These are phyloP conservation scores for Temnothorax rugatulus DNA, from an alignment of 2,888 invertebrate species.

Conservation along the genomic window DNA sequence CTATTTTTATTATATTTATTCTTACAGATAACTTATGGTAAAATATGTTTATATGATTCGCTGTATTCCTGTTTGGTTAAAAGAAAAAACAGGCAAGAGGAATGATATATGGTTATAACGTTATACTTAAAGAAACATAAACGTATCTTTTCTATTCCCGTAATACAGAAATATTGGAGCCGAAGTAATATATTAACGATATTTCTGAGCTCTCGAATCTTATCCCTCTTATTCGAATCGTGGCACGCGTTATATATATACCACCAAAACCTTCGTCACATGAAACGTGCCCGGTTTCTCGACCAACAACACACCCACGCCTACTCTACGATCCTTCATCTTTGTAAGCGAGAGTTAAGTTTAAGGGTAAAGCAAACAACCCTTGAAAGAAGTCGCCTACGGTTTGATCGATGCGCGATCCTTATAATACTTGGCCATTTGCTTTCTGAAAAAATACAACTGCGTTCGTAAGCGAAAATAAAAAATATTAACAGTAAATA, in stretches of 20 bases:
- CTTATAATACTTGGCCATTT: constrained; percentile 32
- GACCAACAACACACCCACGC: constrained; percentile 56
- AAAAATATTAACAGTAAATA: constrained; percentile 12
- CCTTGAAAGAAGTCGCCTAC: constrained; percentile 58
- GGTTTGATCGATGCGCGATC: constrained; percentile 66
- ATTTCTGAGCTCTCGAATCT: constrained; percentile 67
- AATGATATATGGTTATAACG: background rate
- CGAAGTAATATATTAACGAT: constrained; percentile 66
- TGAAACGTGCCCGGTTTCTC: constrained; percentile 68
- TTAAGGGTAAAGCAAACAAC: constrained; percentile 62
- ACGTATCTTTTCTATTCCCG: constrained; percentile 52
- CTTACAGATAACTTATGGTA: background rate
- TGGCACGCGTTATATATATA: constrained; percentile 75
- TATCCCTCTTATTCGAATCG: constrained; percentile 78
- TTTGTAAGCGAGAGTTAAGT: constrained; percentile 62
- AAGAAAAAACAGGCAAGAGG: background rate
- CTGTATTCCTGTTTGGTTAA: background rate
- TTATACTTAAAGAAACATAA: constrained; percentile 33
- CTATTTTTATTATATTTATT: background rate
- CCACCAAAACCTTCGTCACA: constrained; percentile 67
- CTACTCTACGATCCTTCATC: constrained; percentile 58
- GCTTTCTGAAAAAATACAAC: constrained; percentile 19
- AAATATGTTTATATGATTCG: background rate
- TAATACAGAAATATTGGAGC: constrained; percentile 67
- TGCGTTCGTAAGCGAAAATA: constrained; percentile 1